Percentiles rank a stretch among this genome's conserved stretches.
These are phyloP conservation scores for Saimiri boliviensis DNA, from an alignment of 2,113 vertebrate species.

Conservation along the genomic window DNA sequence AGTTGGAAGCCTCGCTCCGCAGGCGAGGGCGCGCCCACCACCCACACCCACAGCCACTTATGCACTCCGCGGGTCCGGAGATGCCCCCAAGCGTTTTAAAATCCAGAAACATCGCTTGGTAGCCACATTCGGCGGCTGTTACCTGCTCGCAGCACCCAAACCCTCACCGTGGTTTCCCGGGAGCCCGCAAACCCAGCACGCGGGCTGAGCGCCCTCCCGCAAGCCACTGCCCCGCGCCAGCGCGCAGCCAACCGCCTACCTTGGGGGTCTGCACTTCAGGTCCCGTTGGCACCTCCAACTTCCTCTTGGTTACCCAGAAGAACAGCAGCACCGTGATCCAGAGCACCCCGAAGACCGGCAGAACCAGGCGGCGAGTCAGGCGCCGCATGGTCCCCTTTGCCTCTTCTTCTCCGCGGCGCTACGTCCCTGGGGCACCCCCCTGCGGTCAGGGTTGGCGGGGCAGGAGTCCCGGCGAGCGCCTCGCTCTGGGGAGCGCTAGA, in stretches of 20 bases:
- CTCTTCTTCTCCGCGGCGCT: not conserved
- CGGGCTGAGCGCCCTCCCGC: not conserved
- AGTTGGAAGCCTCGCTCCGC: constrained; percentile 35
- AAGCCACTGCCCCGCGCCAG: not conserved
- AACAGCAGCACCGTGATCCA: constrained; percentile 85
- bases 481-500: not conserved
- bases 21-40: not conserved
- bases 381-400: constrained; percentile 80
- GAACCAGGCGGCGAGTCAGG: constrained; percentile 80
- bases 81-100: not conserved
- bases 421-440: constrained; percentile 61
- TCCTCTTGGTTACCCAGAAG: constrained; percentile 82
- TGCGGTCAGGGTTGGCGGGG: constrained; percentile 58
- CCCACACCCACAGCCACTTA: constrained; percentile 10
- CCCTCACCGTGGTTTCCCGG: not conserved
- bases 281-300: constrained; percentile 77
- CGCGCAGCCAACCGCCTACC: constrained; percentile 67
- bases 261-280: constrained; percentile 78
- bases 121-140: not conserved
- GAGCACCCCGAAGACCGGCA: constrained; percentile 82
- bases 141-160: constrained; percentile 45
- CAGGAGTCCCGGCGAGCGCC: not conserved
- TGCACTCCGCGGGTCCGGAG: not conserved
- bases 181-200: not conserved
- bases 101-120: not conserved